Percentiles rank a stretch among this genome's conserved stretches.
phyloP scores from a whole-genome alignment of 2,888 invertebrate genomes.

The Byasa hedistus region DNA sequence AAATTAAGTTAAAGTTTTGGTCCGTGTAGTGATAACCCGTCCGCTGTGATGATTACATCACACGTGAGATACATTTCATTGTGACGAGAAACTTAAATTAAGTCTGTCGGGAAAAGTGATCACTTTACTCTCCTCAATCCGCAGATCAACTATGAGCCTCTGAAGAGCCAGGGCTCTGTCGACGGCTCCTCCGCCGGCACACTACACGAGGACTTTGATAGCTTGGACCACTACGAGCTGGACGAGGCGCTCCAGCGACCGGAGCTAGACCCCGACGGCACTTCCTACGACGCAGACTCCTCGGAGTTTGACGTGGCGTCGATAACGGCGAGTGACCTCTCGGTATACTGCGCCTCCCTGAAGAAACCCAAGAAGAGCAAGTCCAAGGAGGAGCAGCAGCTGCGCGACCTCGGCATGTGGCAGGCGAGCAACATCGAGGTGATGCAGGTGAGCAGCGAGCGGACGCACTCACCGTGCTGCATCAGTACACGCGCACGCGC shows the following conservation, averaged over 20 bases:
- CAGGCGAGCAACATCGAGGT: slow-evolving; percentile 65
- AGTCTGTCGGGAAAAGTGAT: too few species aligned
- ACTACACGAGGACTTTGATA: slow-evolving; percentile 44
- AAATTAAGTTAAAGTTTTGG: too few species aligned
- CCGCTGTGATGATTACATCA: too few species aligned
- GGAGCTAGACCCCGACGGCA: slow-evolving; percentile 43
- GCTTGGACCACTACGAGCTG: slow-evolving; percentile 36
- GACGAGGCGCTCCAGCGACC: slow-evolving; percentile 35
- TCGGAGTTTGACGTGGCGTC: slow-evolving; percentile 58
- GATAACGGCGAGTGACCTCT: slow-evolving; percentile 56
- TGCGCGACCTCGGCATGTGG: slow-evolving; percentile 71
- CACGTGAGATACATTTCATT: too few species aligned
- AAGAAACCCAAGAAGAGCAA: slow-evolving; percentile 60
- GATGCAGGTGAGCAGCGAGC: slow-evolving; percentile 53
- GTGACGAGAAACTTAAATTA: too few species aligned
- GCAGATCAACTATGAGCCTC: slow-evolving; percentile 55
- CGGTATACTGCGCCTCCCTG: slow-evolving; percentile 58
- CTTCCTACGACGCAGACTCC: slow-evolving; percentile 62
- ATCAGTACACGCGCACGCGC: too few species aligned
- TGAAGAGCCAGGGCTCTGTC: slow-evolving; percentile 47
- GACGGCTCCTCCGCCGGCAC: slow-evolving; percentile 55
- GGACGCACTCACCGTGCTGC: too few species aligned
- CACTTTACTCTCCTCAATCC: too few species aligned
- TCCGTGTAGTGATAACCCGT: too few species aligned
- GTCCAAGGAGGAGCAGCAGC: slow-evolving; percentile 48